These are phyloP conservation scores for Rhinoraja longicauda DNA, from an alignment of 2,797 vertebrate genomes.

Conservation along the genomic window DNA sequence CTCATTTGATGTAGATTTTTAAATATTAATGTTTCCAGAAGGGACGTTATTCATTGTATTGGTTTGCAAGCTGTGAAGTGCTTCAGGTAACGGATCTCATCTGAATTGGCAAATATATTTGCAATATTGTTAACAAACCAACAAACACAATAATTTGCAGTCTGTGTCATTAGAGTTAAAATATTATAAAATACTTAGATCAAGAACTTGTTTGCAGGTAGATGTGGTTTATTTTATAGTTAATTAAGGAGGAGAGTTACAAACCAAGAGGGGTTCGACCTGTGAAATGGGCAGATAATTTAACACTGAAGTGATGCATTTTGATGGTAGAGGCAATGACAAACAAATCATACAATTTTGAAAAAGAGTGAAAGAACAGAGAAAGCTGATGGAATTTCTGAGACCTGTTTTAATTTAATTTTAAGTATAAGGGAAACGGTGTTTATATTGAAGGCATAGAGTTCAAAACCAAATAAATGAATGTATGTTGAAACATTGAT, in stretches of 20 bases:
- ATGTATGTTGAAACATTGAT: not conserved
- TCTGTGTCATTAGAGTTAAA: not conserved
- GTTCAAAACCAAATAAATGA: not conserved
- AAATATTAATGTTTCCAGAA: not conserved
- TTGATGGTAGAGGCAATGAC: not conserved
- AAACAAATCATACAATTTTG: not conserved
- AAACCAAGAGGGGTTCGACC: not conserved
- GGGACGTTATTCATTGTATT: not conserved
- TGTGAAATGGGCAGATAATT: not conserved
- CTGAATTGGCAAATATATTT: not conserved
- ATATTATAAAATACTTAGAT: not conserved
- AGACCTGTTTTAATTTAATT: not conserved
- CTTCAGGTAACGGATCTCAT: not conserved
- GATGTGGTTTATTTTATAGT: not conserved
- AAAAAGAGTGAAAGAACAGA: not conserved
- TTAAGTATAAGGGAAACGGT: not conserved
- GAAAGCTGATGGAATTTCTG: not conserved
- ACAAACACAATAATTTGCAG: not conserved
- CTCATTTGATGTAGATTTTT: not conserved
- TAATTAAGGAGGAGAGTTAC: not conserved
- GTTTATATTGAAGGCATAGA: not conserved
- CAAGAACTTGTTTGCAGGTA: not conserved
- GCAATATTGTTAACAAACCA: not conserved
- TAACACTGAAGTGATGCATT: not conserved
- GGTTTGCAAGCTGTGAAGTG: constrained; percentile 9